phyloP scores from a whole-genome alignment of 1,140 invertebrate species.

The Calliphora vicina region DNA sequence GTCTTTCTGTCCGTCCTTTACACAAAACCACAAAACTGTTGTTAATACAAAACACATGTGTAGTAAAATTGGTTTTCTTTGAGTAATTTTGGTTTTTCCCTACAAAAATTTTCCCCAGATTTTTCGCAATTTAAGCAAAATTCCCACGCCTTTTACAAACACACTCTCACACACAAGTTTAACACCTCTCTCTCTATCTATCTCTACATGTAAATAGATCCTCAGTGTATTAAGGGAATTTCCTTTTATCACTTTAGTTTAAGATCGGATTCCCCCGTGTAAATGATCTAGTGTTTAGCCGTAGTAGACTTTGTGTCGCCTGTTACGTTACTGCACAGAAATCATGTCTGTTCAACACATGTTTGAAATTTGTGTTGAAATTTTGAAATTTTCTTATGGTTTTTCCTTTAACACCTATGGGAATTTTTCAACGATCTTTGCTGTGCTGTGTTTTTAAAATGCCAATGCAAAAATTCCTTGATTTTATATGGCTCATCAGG shows the following conservation, averaged over 20 bases:
- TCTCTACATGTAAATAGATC: no score
- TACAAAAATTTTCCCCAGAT: neutral
- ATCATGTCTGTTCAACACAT: constrained; percentile 30
- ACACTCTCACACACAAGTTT: neutral
- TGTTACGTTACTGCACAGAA: no score
- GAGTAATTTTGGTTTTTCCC: neutral
- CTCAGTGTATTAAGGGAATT: neutral
- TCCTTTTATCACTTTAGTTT: no score
- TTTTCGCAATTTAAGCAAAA: constrained; percentile 11
- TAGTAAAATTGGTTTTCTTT: constrained; percentile 3
- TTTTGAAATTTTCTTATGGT: constrained; percentile 20
- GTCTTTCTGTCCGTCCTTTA: neutral
- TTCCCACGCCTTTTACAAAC: neutral
- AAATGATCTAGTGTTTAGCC: no score
- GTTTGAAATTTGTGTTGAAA: neutral
- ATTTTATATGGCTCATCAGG: neutral
- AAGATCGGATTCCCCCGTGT: constrained; percentile 1
- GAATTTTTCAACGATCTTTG: constrained; percentile 11
- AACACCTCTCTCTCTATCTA: no score
- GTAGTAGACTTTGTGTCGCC: neutral
- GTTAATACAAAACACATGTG: constrained; percentile 38
- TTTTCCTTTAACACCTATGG: constrained; percentile 24
- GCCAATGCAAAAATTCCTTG: neutral
- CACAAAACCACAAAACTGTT: constrained; percentile 26
- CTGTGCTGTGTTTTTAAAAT: no score